Evolutionary conservation across 2,113 vertebrate genomes (phyloP), one percentile per base, ranked within the genome.

Genomic region (Xyrauchen texanus): DNA sequence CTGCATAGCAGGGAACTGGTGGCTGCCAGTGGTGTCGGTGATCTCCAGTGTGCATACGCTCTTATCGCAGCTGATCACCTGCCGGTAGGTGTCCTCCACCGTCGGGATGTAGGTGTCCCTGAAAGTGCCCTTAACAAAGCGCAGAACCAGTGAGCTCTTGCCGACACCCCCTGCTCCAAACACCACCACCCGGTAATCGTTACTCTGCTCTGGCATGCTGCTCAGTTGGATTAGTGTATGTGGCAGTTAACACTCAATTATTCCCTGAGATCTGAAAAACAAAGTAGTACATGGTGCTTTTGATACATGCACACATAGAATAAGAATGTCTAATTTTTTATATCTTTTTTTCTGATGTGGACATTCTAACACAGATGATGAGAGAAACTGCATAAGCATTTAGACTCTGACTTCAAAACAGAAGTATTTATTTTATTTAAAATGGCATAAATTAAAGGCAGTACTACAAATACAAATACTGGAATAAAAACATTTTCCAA

Each of bases 41-140:
- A 96, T 96, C 88, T 96, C 94, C 85, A 96, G 90, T 0, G 95
- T 96, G 89, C 95, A 95, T 80, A 96, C 93, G 57, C 94, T 96
- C 90, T 96, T 96, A 90, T 96, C 95, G 0, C 95, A 96, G 92
- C 95, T 96, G 93, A 96, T 96, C 80, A 96, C 95, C 89, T 96
- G 95, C 58, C 95, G 92, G 89, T 95, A 96, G 0, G 94, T 95
- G 90, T 96, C 95, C 92, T 96, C 95, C 0, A 96, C 93, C 12
- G 95, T 95, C 78, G 95, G 95, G 88, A 96, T 95, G 89, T 96
- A 96, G 45, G 95, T 95, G 87, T 96, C 95, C 0, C 95, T 93
- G 88, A 96, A 96, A 6, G 95, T 96, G 51, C 95, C 95, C 85
- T 95, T 95, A 45, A 96, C 94, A 7, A 96, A 96, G 61, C 94